Evolutionary conservation across 2,113 vertebrate genomes (phyloP).

Genomic region (Rousettus leschenaultii): DNA sequence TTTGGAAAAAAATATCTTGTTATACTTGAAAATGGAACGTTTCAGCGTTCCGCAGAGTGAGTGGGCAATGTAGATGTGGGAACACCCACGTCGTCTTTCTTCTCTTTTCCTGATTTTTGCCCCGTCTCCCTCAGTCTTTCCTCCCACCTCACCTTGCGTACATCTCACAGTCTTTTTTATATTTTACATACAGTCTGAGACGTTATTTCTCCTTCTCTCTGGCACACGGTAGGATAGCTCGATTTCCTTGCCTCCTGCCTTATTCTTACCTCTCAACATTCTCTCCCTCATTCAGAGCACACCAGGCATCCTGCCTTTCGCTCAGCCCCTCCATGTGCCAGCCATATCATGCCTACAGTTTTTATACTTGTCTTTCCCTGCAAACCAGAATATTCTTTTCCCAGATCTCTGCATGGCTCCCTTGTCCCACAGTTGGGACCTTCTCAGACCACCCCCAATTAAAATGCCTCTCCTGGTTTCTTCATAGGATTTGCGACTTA

Average conservation of each 20-base stretch:
- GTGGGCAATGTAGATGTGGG: neutral
- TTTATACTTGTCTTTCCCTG: neutral
- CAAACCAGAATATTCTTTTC: neutral
- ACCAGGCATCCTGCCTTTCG: neutral
- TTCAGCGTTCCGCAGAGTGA: neutral
- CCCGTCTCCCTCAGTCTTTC: too few relatives aligned
- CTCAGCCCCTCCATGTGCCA: rapidly evolving
- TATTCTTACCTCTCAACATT: too few relatives aligned
- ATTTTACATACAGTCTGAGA: neutral
- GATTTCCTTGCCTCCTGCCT: neutral
- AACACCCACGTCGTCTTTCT: neutral
- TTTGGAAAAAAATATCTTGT: neutral
- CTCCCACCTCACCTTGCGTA: neutral
- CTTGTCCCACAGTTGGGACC: neutral
- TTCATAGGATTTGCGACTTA: neutral
- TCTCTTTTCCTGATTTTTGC: neutral
- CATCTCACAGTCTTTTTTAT: rapidly evolving
- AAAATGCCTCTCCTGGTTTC: neutral
- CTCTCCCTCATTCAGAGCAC: neutral
- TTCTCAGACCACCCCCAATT: neutral
- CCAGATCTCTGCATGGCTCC: neutral
- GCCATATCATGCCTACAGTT: neutral
- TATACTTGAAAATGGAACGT: conserved; percentile 38
- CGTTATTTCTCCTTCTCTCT: neutral
- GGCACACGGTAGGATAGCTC: rapidly evolving